Percentiles rank a stretch among this genome's conserved stretches.
Conservation (phyloP, 2,888 invertebrate species). For the Orchesella flavescens region DNA sequence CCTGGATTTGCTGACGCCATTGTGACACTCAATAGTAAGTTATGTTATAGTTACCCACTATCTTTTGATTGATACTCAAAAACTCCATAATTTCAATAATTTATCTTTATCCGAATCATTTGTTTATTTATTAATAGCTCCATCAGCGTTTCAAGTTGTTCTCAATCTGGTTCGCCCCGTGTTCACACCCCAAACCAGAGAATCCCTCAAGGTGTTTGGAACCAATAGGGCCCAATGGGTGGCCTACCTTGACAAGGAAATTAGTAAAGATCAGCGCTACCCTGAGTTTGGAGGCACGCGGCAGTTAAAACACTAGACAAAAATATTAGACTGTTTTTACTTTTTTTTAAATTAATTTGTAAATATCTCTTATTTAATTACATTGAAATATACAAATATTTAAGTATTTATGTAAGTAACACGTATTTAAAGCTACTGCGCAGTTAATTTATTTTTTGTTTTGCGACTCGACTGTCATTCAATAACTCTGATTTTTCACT, state of each 20-base stretch:
- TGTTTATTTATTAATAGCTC: slow-evolving; percentile 23
- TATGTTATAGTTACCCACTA: too few relatives aligned
- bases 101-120: not conserved
- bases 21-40: slow-evolving; percentile 44
- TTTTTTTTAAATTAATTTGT: too few relatives aligned
- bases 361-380: too few relatives aligned
- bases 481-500: not conserved
- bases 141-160: slow-evolving; percentile 31
- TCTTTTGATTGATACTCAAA: too few relatives aligned
- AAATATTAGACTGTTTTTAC: not conserved
- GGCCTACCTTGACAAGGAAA: slow-evolving; percentile 42
- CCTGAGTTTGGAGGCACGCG: slow-evolving; percentile 54
- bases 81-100: too few relatives aligned
- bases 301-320: not conserved
- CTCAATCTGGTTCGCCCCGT: slow-evolving; percentile 32
- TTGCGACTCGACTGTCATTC: not conserved
- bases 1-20: slow-evolving; percentile 51
- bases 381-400: not conserved
- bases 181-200: slow-evolving; percentile 24
- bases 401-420: not conserved
- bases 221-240: slow-evolving; percentile 42
- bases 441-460: not conserved
- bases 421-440: not conserved
- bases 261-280: slow-evolving; percentile 30
- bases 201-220: slow-evolving; percentile 37